Base-by-base conservation (phyloP, 2,888 invertebrate species). In the Eilema depressum region DNA sequence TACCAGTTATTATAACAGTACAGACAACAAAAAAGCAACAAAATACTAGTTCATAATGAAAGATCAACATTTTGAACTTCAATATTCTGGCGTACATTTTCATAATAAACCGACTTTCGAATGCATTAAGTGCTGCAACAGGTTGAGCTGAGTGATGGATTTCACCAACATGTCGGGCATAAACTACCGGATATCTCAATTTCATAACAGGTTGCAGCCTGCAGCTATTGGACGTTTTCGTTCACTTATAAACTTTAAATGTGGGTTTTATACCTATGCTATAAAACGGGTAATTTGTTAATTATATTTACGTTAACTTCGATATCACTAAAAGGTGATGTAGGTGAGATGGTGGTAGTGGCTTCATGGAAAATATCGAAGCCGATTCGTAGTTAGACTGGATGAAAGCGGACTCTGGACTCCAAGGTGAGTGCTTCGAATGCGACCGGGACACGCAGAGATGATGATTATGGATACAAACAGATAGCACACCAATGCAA, bases 131-230 rank as follows among this genome's bases (percentile, higher is more conserved):
- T 63, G 25, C 56, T 17, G 70, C 66, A 70, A 67, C 70, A 70
- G 70, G 70, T 70, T 66, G 28, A 63, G 66, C 59, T 63, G 63
- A 70, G 70, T 67, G 70, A 70, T 70, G 63, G 23, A 70, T 67
- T 23, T 66, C 37, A 28, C 62, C 56, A 37, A 57, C 12, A 70
- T 26, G 65, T 66, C 25, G 28, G 47, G 47, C 53, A 11, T 61
- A 53, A 65, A 66, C 61, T 66, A 62, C 53, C 25, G 20, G 53
- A 17, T 63, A 33, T 28, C n/a, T 53, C 20, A 57, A 33, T 14
- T 67, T n/a, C 60, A 68, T 62, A 69, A 72, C 28, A 41, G 20
- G 10, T 25, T 37, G 11, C 25, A 23, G 23, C 23, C 37, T 37
- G 11, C 25, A 23, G 23, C 23, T 23, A 25, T 25, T 14, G 37